Evolutionary conservation across 2,888 invertebrate species (phyloP), one percentile per base, ranked within the genome.

Genomic region (Ischnura elegans): DNA sequence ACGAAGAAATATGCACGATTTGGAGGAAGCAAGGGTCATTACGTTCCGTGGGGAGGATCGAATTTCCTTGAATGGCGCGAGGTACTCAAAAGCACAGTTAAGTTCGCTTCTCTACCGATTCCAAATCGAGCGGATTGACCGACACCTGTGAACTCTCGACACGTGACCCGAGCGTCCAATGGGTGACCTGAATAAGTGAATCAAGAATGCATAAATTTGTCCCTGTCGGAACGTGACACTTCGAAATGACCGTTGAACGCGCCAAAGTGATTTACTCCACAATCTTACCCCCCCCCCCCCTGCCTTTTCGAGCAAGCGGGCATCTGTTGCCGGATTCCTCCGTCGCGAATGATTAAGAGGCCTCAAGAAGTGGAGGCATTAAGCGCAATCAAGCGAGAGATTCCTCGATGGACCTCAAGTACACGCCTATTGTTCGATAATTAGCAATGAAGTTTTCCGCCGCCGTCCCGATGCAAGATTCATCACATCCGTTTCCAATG

Each of bases 101-200:
- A 61, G n/a, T 61, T n/a, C n/a, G 61, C 61, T n/a, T 61, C 61
- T 51, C 19, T 19, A 61, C 61, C 61, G n/a, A 61, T 61, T 25
- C 61, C n/a, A 61, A n/a, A 61, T 61, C 25, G n/a, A 61, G 61
- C n/a, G n/a, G 51, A 19, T n/a, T 61, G 61, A 61, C 61, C 61
- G 61, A 61, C 61, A 61, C 61, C 61, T 61, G n/a, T n/a, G 61
- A 61, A 61, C 61, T n/a, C n/a, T 6, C n/a, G 6, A 61, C n/a
- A 61, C n/a, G n/a, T 61, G 61, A 61, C 61, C 61, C 61, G 25
- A 25, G 51, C 51, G 51, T 51, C 51, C 51, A 51, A n/a, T 61
- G 61, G 61, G 61, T 61, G 61, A n/a, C 61, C 61, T 61, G 61
- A 61, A 61, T 61, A 61, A 61, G 61, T 61, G 61, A 61, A 61